Evolutionary conservation across 2,797 vertebrate species (phyloP), one percentile per base, ranked within the genome.

Genomic region (Dicrostonyx torquatus): DNA sequence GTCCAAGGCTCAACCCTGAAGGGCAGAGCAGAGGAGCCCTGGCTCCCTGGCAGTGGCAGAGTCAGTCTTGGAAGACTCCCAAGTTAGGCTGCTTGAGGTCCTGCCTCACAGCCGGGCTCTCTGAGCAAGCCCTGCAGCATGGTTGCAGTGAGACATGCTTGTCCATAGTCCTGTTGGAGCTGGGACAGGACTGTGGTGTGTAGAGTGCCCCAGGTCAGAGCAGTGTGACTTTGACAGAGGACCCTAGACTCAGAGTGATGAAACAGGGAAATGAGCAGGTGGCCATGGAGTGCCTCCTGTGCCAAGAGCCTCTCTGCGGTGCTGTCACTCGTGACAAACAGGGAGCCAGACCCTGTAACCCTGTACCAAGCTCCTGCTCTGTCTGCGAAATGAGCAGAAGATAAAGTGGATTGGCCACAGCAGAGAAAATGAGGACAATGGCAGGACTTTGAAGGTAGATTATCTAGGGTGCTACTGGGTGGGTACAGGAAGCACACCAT

Each of bases 271-370:
- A 15, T 7, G 34, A 58, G 0, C 40, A 17, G 2, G 79, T 48
- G 62, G 43, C 31, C 43, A 1, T 4, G 2, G 79, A 73, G 31
- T 2, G 1, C 34, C n/a, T 70, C 0, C 90, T 40, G 0, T 26
- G 20, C 10, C 0, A 15, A 89, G 80, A 50, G n/a, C 5, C 29
- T 66, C 1, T 45, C 17, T 53, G 29, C 4, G 48, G 77, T 40
- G 60, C 55, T 37, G 10, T 37, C 53, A 29, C 6, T 37, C 3
- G 0, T 45, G 34, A 14, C 60, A n/a, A 53, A 48, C 75, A 92
- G 6, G 50, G 64, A 62, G 31, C 31, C 48, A 50, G 37, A 17
- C 34, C 58, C 80, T 24, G 55, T 58, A 58, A 58, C 55, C 55
- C 55, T 37, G 26, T 6, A 7, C 6, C 3, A 29, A 70, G 66